Evolutionary conservation across 2,888 invertebrate species (phyloP), one percentile per base, ranked within the genome.

Genomic region (Copidosoma aretas): DNA sequence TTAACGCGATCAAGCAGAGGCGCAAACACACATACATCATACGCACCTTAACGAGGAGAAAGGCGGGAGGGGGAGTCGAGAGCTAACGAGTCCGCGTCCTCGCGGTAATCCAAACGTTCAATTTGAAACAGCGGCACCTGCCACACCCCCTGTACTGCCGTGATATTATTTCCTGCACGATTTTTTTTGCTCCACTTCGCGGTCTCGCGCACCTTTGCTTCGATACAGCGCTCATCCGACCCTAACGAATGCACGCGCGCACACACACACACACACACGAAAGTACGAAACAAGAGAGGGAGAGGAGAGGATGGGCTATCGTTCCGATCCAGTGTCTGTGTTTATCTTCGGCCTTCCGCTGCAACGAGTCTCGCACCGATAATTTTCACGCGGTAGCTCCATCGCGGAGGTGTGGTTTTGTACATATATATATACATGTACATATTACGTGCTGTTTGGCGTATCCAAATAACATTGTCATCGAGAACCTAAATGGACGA

Each of bases 301-400:
- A 32, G 32, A 32, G 8, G 32, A 32, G 32, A 32, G 32, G 32
- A 32, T 3, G 32, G 4, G 32, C 8, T 32, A 32, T 32, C 8
- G 32, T 3, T 32, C 32, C 8, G 8, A 5, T 32, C 32, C 8
- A 5, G 32, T 8, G 41, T 58, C 12, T 21, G 19, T 49, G 54
- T 65, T 65, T 65, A 46, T 54, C 65, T 54, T 60, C 4, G 65
- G 10, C 46, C 53, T 65, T 60, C 25, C 54, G 52, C 60, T 53
- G 46, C 19, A 60, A 46, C 25, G 46, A 60, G 49, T 54, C 10
- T 17, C 12, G 43, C 15, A 46, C 22, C 54, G 54, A 60, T 65
- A 46, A 60, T 65, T 65, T 54, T 53, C 64, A 19, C 53, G 46
- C 19, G 10, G 25, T 46, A 46, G 15, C 43, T 46, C 43, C 43